phyloP scores from a whole-genome alignment of 2,113 vertebrate species.

The Acanthochromis polyacanthus region DNA sequence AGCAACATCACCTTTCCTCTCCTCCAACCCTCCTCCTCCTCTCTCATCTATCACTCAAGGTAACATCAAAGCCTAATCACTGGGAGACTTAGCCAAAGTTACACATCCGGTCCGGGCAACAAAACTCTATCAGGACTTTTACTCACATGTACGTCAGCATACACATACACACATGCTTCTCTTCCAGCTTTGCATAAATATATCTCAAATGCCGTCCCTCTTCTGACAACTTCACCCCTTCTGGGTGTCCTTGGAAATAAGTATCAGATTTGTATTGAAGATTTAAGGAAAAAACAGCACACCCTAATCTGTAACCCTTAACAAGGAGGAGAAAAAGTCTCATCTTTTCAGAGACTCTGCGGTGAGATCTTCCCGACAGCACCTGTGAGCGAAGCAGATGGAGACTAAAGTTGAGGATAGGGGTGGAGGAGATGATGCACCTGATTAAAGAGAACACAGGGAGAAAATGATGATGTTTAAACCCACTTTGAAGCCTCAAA shows the following conservation, averaged over 20 bases:
- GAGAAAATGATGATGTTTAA: conserved; percentile 81
- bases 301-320: conserved; percentile 29
- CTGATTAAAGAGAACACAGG: conserved; percentile 77
- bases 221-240: background rate
- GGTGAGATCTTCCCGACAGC: conserved; percentile 15
- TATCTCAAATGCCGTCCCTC: conserved; percentile 23
- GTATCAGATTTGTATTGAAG: background rate
- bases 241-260: background rate
- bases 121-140: conserved; percentile 26
- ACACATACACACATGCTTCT: conserved; percentile 3
- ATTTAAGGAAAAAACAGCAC: conserved; percentile 38
- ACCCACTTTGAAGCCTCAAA: conserved; percentile 79
- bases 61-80: conserved; percentile 69
- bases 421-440: conserved; percentile 59
- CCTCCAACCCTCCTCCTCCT: conserved; percentile 32
- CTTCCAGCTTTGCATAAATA: conserved; percentile 7
- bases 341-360: conserved; percentile 17
- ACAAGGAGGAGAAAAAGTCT: conserved; percentile 15
- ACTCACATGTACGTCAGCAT: conserved; percentile 9
- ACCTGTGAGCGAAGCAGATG: conserved; percentile 53
- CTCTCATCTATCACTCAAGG: conserved; percentile 68
- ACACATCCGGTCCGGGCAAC: conserved; percentile 42
- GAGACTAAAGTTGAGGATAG: conserved; percentile 43
- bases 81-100: conserved; percentile 39
- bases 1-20: conserved; percentile 68